Base-by-base conservation (phyloP, 1,140 invertebrate genomes). In the Camponotus vicinus region DNA sequence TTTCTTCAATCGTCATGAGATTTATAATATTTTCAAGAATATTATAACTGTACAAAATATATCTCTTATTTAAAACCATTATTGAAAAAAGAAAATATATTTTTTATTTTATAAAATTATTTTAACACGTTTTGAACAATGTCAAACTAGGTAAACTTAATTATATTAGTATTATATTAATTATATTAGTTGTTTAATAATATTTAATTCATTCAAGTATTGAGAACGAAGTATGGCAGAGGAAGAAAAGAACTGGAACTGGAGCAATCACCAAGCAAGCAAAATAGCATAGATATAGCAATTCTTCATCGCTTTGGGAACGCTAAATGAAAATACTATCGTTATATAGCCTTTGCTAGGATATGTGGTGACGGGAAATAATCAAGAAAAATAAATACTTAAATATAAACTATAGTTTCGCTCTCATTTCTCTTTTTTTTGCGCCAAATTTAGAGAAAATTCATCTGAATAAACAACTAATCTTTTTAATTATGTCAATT, bases 211-310 rank as follows among this genome's bases (percentile, higher is more conserved):
- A 78, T 84, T 77, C 13, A 40, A 94, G 92, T 1, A 91, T 93
- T 45, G 90, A 93, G 21, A 94, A 93, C 27, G 91, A 92, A 83
- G 52, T 94, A 34, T 94, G 92, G 92, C 61, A 86, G 32, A 88
- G 93, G 13, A 91, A 93, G 49, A 93, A 94, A 61, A 89, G 90
- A 27, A 91, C 87, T 0, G 88, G 34, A 32, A 55, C n/a, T 32
- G 82, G 57, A 42, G 4, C 59, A 3, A 18, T 59, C 21, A 42
- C 6, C 42, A n/a, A 34, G 11, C 61, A 70, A n/a, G 45, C 9
- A 11, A 90, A 90, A 69, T 89, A 89, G 40, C 21, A n/a, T 61
- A 45, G 66, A 49, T 0, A 8, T 11, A 61, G 1, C 8, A 55
- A 8, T 32, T 11, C n/a, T 27, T 55, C 6, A 11, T 42, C 13